Evolutionary conservation across 2,797 vertebrate species (phyloP).

Genomic region (Strix occidentalis): DNA sequence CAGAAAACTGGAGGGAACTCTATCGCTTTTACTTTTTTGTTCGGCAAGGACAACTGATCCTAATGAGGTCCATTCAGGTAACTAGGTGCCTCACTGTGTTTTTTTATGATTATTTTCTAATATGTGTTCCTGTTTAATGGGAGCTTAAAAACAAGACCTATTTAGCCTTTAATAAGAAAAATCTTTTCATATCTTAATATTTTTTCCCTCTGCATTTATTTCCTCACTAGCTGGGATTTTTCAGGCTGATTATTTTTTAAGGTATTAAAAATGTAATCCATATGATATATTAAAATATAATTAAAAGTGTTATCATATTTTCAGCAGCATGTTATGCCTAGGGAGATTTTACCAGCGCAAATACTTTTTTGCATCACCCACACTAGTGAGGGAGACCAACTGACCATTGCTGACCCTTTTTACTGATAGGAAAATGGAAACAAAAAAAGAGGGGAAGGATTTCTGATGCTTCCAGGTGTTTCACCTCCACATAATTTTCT

Average conservation of each 20-base stretch:
- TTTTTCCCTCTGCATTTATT: constrained; percentile 30
- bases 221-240: constrained; percentile 8
- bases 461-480: background rate
- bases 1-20: background rate
- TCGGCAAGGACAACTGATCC: background rate
- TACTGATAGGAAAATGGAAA: background rate
- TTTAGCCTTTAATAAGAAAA: background rate
- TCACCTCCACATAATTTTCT: background rate
- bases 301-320: constrained; percentile 39
- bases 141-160: background rate
- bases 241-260: constrained; percentile 34
- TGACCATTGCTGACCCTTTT: background rate
- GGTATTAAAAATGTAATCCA: constrained; percentile 26
- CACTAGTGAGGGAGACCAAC: background rate
- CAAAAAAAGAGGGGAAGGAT: background rate
- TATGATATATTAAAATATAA: constrained; percentile 30
- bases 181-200: constrained; percentile 4
- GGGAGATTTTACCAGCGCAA: background rate
- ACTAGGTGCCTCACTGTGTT: background rate
- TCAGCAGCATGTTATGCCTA: background rate
- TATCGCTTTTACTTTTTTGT: background rate
- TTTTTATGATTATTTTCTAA: background rate
- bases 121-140: background rate
- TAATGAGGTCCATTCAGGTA: background rate
- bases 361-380: background rate